phyloP scores from a whole-genome alignment of 2,797 vertebrate species.

The Melopsittacus undulatus region DNA sequence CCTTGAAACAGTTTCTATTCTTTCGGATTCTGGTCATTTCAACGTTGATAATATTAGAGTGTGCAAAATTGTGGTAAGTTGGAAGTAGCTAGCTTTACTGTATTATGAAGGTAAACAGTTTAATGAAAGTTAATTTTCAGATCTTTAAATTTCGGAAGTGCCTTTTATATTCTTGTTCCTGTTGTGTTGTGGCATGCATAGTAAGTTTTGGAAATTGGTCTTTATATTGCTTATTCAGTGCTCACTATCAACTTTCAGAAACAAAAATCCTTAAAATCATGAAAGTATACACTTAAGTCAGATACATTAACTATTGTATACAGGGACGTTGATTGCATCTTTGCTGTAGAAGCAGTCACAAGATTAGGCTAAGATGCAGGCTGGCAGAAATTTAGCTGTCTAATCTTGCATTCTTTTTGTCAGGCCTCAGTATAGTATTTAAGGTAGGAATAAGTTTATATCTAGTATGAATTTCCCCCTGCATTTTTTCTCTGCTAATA shows the following conservation, averaged over 20 bases:
- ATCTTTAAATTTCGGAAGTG: background rate
- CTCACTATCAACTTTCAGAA: background rate
- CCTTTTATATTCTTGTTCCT: background rate
- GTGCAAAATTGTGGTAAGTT: conserved; percentile 97
- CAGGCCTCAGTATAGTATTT: background rate
- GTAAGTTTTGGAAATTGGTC: background rate
- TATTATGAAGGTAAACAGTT: background rate
- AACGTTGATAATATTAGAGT: conserved; percentile 97
- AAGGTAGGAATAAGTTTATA: background rate
- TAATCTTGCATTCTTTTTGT: background rate
- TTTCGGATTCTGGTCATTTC: conserved; percentile 91
- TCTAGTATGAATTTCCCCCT: background rate
- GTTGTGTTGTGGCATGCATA: background rate
- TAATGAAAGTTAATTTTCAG: background rate
- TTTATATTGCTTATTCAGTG: background rate
- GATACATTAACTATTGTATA: background rate
- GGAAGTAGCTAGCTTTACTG: background rate
- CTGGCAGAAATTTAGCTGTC: rapidly evolving
- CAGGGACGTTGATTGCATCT: background rate
- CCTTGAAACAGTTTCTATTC: conserved; percentile 87
- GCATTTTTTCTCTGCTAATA: background rate
- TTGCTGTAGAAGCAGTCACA: background rate
- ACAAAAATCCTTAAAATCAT: background rate
- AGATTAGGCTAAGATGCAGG: background rate
- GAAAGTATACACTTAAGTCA: background rate